Percentiles rank a stretch among this genome's conserved stretches.
Evolutionary conservation across 1,140 invertebrate genomes (phyloP).

Genomic region (Acyrthosiphon pisum): DNA sequence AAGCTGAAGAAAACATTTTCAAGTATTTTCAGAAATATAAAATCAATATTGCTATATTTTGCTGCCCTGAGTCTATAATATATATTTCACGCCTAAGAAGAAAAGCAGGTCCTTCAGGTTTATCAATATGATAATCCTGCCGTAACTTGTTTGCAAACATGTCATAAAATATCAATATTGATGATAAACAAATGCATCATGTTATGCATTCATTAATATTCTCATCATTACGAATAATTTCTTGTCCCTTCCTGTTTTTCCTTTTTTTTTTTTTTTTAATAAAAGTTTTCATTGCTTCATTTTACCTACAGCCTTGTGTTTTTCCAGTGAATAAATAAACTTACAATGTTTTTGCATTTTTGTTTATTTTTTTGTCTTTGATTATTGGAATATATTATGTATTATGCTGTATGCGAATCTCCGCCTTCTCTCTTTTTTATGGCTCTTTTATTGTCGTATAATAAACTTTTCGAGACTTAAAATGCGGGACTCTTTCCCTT

Average conservation of each 20-base stretch:
- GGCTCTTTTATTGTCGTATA: slow-evolving; percentile 1
- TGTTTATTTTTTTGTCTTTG: slow-evolving; percentile 23
- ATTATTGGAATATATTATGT: slow-evolving; percentile 34
- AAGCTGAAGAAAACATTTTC: neutral
- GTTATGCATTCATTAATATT: slow-evolving; percentile 6
- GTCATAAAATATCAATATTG: slow-evolving; percentile 5
- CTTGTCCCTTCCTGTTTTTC: neutral
- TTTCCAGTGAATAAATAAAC: neutral
- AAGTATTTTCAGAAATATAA: neutral
- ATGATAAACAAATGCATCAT: neutral
- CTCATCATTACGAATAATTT: slow-evolving; percentile 21
- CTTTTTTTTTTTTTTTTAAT: neutral
- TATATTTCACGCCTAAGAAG: neutral
- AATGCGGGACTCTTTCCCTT: neutral
- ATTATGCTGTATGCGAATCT: neutral
- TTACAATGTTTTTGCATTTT: slow-evolving; percentile 6
- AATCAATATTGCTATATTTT: neutral
- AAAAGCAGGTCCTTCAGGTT: neutral
- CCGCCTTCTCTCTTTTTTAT: slow-evolving; percentile 12
- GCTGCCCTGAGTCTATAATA: neutral
- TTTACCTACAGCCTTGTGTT: slow-evolving; percentile 4
- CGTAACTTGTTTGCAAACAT: neutral
- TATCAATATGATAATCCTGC: neutral
- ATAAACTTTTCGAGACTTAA: slow-evolving; percentile 26
- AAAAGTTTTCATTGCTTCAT: slow-evolving; percentile 28